Base-by-base conservation (phyloP, 2,113 vertebrate genomes). In the Bos taurus region DNA sequence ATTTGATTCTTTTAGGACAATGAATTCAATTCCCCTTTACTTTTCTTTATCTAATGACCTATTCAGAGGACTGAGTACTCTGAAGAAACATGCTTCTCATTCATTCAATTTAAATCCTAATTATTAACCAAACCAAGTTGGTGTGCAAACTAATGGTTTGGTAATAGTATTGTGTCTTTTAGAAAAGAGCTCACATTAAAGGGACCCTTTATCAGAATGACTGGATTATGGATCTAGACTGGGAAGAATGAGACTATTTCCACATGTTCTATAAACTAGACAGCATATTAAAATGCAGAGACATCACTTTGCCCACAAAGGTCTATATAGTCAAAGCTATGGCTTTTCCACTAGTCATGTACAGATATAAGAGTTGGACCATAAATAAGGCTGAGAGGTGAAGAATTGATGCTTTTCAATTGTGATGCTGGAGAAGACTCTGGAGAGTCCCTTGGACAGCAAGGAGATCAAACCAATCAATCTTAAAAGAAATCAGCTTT, bases 91-190 rank as follows among this genome's bases (percentile, higher is more conserved):
- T 54, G 40, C 62, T 98, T 98, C 96, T 46, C 77, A 88, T 91
- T 96, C 88, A 97, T 96, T 98, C 46, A 97, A 82, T 90, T 98
- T 94, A 94, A 97, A 98, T 86, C 60, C 87, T 96, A 98, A 98
- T 98, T 97, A 97, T 95, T 98, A 97, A 95, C 77, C 95, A 97
- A 98, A 92, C 64, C 94, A 94, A 98, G 97, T 64, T 62, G 94
- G 84, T 90, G 80, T 90, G 78, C 30, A 82, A 71, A 95, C n/a
- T 98, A 97, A 98, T 98, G 91, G 87, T 97, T 98, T 92, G 71
- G 82, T 97, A 97, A 97, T 96, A 96, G 88, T 97, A 97, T 74
- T 88, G 94, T 96, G 95, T 94, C 85, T 98, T 95, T 98, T 97
- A 97, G 88, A 89, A 60, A 88, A 50, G 0, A 0, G 28, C 40